Base-by-base conservation (phyloP, 2,113 vertebrate genomes). In the Morone chrysops region DNA sequence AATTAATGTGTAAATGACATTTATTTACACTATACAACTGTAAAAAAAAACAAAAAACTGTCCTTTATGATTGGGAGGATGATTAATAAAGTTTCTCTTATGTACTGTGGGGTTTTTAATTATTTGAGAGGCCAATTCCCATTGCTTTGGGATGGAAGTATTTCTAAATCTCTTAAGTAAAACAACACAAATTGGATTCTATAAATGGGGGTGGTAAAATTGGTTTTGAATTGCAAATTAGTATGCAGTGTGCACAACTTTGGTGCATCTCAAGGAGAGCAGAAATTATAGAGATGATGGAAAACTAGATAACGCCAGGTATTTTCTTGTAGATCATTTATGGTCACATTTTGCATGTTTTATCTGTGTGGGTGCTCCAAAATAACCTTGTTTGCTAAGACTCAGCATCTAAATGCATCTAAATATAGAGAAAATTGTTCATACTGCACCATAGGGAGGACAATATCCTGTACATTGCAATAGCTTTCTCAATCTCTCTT, bases 181-280 rank as follows among this genome's bases (percentile, higher is more conserved):
- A 38, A 36, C 8, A 41, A 54, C 56, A 41, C 57, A 41, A 62
- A 83, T 16, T 36, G 14, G 18, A 60, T 68, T 84, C 47, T 73
- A 54, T 57, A 82, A 60, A 71, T 69, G 59, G 36, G 69, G 40
- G 50, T 66, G 50, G 63, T 61, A 75, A 62, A 83, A 80, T 79
- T 77, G 54, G 53, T 70, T 88, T 82, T 81, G 81, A 90, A 87
- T 84, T 92, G 80, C 86, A 91, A 84, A 89, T 77, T 45, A 78
- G 31, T 61, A 6, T 61, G 31, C 65, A 51, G 31, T 16, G 25
- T 57, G 50, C 66, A 78, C 62, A 73, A 69, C 61, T 43, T 31
- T 50, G 22, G n/a, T 70, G 69, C 51, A 25, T 83, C 59, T 73
- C 68, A 80, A 71, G 50, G 54, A 73, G 50, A 82, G 36, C 18